Conservation (phyloP, 1,140 invertebrate genomes). For the Campoletis sonorensis region DNA sequence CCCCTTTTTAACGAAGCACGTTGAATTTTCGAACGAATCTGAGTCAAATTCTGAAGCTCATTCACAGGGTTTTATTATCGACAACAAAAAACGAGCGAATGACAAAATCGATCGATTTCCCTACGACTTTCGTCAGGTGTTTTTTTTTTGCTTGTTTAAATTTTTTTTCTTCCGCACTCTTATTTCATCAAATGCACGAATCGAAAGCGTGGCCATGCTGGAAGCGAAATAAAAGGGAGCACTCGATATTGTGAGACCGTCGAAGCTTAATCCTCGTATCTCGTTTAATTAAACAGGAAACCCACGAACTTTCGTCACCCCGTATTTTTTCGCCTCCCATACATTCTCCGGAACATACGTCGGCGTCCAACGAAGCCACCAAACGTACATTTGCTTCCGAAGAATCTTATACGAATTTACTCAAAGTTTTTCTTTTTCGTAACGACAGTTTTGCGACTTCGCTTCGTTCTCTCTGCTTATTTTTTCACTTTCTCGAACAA, state of each 20-base stretch:
- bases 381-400: slow-evolving; percentile 8
- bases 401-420: not conserved
- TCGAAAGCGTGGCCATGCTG: not conserved
- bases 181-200: slow-evolving; percentile 4
- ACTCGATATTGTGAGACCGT: slow-evolving; percentile 17
- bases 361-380: slow-evolving; percentile 25
- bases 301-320: slow-evolving; percentile 41
- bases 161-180: not conserved
- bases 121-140: not conserved
- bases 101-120: slow-evolving; percentile 13
- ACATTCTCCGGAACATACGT: not conserved
- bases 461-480: not conserved
- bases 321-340: slow-evolving; percentile 32
- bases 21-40: not conserved
- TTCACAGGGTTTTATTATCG: not conserved
- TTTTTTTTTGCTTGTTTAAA: not conserved
- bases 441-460: not conserved
- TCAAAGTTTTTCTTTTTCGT: not conserved
- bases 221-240: not conserved
- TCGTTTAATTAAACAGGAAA: slow-evolving; percentile 46
- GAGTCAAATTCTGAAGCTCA: slow-evolving; percentile 2
- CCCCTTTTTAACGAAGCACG: not conserved
- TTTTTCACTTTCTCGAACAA: not conserved
- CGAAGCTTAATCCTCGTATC: slow-evolving; percentile 41
- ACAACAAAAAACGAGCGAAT: not conserved